Evolutionary conservation across 53 echinoderm and acorn worm species (phyloP).

Genomic region (Mesocentrotus franciscanus): DNA sequence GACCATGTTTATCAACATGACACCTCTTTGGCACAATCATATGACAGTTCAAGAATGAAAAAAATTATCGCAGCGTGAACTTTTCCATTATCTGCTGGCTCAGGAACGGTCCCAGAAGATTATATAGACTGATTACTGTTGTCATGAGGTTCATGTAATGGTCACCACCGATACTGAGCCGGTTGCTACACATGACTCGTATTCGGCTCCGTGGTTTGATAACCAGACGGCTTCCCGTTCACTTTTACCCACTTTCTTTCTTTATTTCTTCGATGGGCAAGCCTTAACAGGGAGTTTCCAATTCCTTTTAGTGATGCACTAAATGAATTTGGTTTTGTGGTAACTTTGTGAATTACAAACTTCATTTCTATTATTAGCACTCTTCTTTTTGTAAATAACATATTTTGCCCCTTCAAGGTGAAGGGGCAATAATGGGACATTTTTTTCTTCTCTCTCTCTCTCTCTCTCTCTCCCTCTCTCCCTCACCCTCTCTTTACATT

Average conservation of each 20-base stretch:
- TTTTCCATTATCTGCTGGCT: background rate
- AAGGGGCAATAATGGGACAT: no score
- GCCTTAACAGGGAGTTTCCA: background rate
- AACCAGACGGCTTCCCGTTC: background rate
- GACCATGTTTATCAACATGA: background rate
- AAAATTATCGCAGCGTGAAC: background rate
- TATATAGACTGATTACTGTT: background rate
- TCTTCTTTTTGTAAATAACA: background rate
- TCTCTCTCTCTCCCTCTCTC: no score
- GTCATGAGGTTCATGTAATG: background rate
- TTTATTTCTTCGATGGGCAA: background rate
- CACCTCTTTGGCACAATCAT: background rate
- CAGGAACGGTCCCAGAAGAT: constrained; percentile 14
- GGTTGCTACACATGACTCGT: background rate
- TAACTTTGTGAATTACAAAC: background rate
- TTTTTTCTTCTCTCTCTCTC: no score
- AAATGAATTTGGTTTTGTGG: background rate
- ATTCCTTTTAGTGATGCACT: background rate
- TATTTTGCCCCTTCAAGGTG: no score
- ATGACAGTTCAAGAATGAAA: background rate
- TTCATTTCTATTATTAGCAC: background rate
- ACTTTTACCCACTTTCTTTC: background rate
- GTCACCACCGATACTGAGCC: background rate
- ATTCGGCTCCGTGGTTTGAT: background rate
- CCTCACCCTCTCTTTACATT: no score